A percentile compares a stretch with the other conserved stretches of the same genome.
Conservation (phyloP, 2,797 vertebrate genomes). For the Pseudocheirus occidentalis region DNA sequence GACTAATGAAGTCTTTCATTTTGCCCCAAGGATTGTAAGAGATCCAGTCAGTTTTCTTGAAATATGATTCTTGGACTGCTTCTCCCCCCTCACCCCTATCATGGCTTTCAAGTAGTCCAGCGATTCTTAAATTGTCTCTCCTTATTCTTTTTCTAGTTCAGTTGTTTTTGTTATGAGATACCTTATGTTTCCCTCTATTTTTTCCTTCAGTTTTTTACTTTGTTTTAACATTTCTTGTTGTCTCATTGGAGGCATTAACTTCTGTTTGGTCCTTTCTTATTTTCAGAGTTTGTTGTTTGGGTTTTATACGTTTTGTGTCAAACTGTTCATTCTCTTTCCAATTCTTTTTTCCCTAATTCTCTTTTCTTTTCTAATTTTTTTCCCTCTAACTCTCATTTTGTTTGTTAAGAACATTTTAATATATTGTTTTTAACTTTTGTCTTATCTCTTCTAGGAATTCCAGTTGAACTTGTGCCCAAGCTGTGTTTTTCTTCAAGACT, state of each 20-base stretch:
- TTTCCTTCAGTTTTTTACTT: background rate
- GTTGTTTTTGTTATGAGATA: background rate
- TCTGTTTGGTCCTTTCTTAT: background rate
- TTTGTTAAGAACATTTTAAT: background rate
- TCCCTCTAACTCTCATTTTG: background rate
- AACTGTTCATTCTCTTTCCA: background rate
- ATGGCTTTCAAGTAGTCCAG: background rate
- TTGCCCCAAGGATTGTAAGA: background rate
- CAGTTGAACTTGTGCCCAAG: background rate
- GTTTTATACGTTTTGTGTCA: background rate
- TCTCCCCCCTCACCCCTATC: accelerated
- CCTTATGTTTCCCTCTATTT: background rate
- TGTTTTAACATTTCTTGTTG: background rate
- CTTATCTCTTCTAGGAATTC: background rate
- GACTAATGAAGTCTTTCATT: background rate
- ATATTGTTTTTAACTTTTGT: background rate
- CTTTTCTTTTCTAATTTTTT: background rate
- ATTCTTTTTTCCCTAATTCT: background rate
- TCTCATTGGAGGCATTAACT: background rate
- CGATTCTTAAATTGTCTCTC: background rate
- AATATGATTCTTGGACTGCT: background rate
- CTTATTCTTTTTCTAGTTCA: background rate
- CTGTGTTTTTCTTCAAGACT: background rate
- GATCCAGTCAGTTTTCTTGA: background rate
- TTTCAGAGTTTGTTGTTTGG: background rate